These are phyloP conservation scores for Drosophila tani DNA, from an alignment of 1,140 invertebrate genomes.

Conservation along the genomic window DNA sequence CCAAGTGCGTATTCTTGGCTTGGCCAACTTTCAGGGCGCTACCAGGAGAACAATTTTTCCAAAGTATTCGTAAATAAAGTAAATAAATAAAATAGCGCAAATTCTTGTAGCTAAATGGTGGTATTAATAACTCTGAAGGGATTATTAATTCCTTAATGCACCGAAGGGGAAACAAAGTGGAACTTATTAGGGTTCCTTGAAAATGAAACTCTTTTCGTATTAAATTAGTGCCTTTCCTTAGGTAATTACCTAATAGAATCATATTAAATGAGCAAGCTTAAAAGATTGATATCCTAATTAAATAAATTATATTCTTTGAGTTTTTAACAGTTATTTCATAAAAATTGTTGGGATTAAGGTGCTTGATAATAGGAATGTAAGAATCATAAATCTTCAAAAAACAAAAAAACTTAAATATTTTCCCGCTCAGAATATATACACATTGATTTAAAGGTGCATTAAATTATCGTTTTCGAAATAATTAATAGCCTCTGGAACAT, in stretches of 20 bases:
- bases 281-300: not conserved
- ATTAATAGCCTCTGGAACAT: not conserved
- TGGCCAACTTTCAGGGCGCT: constrained; percentile 44
- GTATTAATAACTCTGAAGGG: constrained; percentile 15
- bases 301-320: not conserved
- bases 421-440: not conserved
- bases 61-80: constrained; percentile 10
- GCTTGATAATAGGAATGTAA: constrained; percentile 1
- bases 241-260: too few relatives aligned
- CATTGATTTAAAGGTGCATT: not conserved
- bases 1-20: constrained; percentile 48
- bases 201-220: not conserved
- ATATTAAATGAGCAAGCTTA: not conserved
- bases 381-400: not conserved
- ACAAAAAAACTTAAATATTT: not conserved
- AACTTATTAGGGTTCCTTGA: not conserved
- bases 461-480: not conserved
- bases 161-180: not conserved
- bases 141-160: constrained; percentile 9
- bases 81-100: constrained; percentile 12
- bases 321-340: not conserved
- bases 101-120: not conserved
- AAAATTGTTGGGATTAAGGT: not conserved
- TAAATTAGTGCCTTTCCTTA: not conserved
- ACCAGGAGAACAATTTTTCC: constrained; percentile 15